Evolutionary conservation across 2,113 vertebrate species (phyloP), one percentile per base, ranked within the genome.

Genomic region (Callipepla squamata): DNA sequence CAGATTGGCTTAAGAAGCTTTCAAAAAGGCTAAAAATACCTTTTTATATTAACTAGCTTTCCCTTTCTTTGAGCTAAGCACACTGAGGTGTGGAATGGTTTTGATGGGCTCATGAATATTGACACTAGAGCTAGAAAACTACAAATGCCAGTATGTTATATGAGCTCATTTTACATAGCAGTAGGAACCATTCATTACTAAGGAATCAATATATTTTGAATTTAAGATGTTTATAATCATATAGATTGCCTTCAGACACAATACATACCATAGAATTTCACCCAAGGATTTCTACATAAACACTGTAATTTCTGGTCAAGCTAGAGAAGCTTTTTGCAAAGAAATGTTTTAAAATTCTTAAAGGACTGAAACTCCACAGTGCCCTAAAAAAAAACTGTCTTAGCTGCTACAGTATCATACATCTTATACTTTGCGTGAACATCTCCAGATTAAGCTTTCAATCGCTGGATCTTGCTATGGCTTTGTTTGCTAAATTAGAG

Each of bases 1-100:
- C 28, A 53, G 70, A 87, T 80, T 94, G 92, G 74, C 58, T 92
- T 74, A 93, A 93, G 81, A 80, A 87, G 45, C 59, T 89, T 94
- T 95, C 78, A 91, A 48, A 89, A 95, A 65, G 48, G 30, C 84
- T 89, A 92, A 93, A 94, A 96, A 93, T 94, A 94, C 30, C 19
- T 74, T 82, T 87, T 84, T 59, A 17, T 85, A 77, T 89, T 94
- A 92, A 87, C 81, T 74, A 72, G 47, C 30, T 91, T 89, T 89
- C 57, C 48, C 65, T 89, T 86, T 90, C 87, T 92, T 89, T 59
- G 28, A 25, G 36, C 44, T 87, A 72, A 78, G 47, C 47, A 80
- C 57, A 78, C 7, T 80, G 50, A 78, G 79, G 57, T 85, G 77
- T 42, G 83, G 77, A 95, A 23, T 0, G 2, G 25, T 55, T 92